phyloP scores from a whole-genome alignment of 2,797 vertebrate genomes.

The Sebastes variabilis region DNA sequence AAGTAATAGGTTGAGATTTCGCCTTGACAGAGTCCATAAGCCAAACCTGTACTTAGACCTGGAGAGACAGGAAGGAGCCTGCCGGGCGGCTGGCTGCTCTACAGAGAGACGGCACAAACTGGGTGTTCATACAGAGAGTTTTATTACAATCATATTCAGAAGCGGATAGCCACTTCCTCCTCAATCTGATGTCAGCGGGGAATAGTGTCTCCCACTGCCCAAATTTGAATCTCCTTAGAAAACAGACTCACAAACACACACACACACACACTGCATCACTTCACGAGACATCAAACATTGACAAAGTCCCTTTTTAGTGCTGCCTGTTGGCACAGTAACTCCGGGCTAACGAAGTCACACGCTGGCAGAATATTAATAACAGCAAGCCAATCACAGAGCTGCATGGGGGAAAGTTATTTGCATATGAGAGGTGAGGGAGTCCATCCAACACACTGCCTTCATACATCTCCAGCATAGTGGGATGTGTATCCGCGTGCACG shows the following conservation, averaged over 20 bases:
- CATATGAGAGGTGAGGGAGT: conserved; percentile 79
- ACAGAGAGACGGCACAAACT: conserved; percentile 24
- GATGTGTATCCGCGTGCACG: conserved; percentile 51
- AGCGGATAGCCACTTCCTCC: conserved; percentile 58
- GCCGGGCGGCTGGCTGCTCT: background rate
- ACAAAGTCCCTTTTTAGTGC: conserved; percentile 90
- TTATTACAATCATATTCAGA: conserved; percentile 57
- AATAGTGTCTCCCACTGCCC: conserved; percentile 65
- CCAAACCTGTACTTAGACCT: conserved; percentile 42
- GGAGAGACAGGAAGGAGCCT: conserved; percentile 3
- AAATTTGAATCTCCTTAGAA: conserved; percentile 72
- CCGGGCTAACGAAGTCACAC: conserved; percentile 83
- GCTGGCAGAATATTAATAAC: conserved; percentile 84
- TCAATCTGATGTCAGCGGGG: conserved; percentile 65
- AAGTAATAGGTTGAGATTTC: conserved; percentile 56
- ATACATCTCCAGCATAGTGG: conserved; percentile 69
- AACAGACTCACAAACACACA: conserved; percentile 32
- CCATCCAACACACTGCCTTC: conserved; percentile 74
- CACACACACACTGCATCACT: conserved; percentile 71
- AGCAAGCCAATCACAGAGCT: conserved; percentile 78
- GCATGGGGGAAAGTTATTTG: conserved; percentile 81
- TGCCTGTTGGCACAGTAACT: conserved; percentile 86
- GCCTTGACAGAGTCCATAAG: conserved; percentile 54
- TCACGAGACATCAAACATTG: conserved; percentile 84
- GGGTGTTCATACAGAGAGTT: conserved; percentile 30